Evolutionary conservation across 2,113 vertebrate species (phyloP), one percentile per base, ranked within the genome.

Genomic region (Egretta garzetta): DNA sequence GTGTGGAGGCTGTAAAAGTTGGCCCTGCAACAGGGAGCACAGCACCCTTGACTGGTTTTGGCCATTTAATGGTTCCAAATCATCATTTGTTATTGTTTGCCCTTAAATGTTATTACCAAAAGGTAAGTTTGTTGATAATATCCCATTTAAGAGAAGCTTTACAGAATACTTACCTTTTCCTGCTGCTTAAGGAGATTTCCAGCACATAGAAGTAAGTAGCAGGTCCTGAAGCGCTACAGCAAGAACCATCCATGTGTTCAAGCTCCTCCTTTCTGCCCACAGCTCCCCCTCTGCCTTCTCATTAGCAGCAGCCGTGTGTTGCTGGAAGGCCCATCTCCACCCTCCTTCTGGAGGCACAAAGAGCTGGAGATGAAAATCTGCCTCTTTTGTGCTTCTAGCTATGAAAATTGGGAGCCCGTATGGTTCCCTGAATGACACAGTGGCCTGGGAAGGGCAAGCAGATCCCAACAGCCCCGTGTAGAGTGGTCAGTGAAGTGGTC

Each of bases 271-370:
- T 89, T 74, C 41, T 91, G 64, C 90, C 55, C n/a, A 50, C 80
- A 84, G 59, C 37, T 95, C 6, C 47, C 37, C 32, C 28, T 75
- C 37, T 91, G 64, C 73, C 63, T 92, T 80, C 63, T 86, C 50
- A 70, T 76, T 83, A 86, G 33, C 67, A 70, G 71, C 58, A 60
- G 27, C 6, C 11, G 2, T 71, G 45, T 5, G 2, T 32, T 84
- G 59, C 76, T 86, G 70, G 53, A 88, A 84, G 75, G 59, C 32
- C n/a, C 32, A 71, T 74, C 37, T 91, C 55, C 60, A 55, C 55
- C 39, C 20, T 91, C 43, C 71, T 73, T 72, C 83, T 86, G 50
- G n/a, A 90, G 72, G n/a, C 58, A 82, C 60, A 33, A 76, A 85
- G 28, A 59, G 15, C 14, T 80, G n/a, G 27, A 70, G 45, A 77